These are phyloP conservation scores for Ophiothrix spiculata DNA, from an alignment of 35 echinoderm and acorn worm genomes.

Conservation along the genomic window DNA sequence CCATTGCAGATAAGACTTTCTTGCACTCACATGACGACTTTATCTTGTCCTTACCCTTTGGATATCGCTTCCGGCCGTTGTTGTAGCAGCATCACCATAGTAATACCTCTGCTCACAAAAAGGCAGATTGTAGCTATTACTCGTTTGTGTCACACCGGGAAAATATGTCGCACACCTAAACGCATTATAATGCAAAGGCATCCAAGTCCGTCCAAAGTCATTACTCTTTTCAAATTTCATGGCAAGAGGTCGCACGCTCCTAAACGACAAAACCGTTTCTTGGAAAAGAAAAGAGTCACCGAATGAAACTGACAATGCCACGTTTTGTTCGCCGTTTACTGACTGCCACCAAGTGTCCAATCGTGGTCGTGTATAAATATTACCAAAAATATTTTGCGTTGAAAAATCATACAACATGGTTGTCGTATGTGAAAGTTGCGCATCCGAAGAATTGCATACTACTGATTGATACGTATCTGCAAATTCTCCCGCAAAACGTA, in stretches of 20 bases:
- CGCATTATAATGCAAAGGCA: conserved; percentile 72
- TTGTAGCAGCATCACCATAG: conserved; percentile 55
- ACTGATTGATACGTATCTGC: conserved; percentile 17
- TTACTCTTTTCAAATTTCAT: conserved; percentile 70
- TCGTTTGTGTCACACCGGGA: not conserved
- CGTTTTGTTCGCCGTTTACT: conserved; percentile 29
- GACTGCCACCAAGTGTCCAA: conserved; percentile 95
- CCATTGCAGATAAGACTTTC: too few relatives aligned
- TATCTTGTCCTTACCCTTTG: conserved; percentile 91
- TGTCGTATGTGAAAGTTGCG: conserved; percentile 31
- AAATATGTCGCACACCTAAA: conserved; percentile 48
- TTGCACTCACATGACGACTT: too few relatives aligned
- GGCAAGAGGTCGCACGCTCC: conserved; percentile 59
- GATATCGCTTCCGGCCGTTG: conserved; percentile 39
- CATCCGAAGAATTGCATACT: conserved; percentile 59
- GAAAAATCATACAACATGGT: conserved; percentile 39
- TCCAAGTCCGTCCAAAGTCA: conserved; percentile 44
- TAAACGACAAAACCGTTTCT: conserved; percentile 46
- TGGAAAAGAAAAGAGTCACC: conserved; percentile 75
- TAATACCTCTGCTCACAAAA: conserved; percentile 50
- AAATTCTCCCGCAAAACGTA: not conserved
- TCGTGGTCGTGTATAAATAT: conserved; percentile 11
- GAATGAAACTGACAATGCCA: conserved; percentile 36
- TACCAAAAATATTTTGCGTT: not conserved
- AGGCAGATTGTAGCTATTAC: conserved; percentile 1